Evolutionary conservation across 2,888 invertebrate genomes (phyloP).

Genomic region (Dromius quadrimaculatus): DNA sequence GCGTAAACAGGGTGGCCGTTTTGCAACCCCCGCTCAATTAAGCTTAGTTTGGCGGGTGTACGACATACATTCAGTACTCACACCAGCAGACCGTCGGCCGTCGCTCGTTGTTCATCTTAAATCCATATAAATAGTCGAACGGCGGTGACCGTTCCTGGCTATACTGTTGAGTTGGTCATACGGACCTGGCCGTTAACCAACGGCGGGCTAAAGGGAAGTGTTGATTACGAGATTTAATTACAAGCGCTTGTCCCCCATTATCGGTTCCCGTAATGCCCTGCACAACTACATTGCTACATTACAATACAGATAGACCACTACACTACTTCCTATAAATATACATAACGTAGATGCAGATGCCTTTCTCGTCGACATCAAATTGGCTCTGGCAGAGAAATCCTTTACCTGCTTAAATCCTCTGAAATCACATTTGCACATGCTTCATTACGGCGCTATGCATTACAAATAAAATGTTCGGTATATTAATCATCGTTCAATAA

Average conservation of each 20-base stretch:
- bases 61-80: conserved; percentile 13
- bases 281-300: conserved; percentile 15
- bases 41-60: conserved; percentile 61
- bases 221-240: conserved; percentile 67
- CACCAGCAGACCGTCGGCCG: conserved; percentile 56
- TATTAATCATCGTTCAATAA: conserved; percentile 35
- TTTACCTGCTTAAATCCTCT: conserved; percentile 3
- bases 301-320: not conserved
- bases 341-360: conserved; percentile 32
- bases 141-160: too few species aligned
- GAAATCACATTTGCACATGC: not conserved
- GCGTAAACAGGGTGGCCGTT: conserved; percentile 60
- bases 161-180: conserved; percentile 59
- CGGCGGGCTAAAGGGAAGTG: conserved; percentile 62
- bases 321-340: conserved; percentile 42
- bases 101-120: conserved; percentile 64
- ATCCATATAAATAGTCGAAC: conserved; percentile 65
- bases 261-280: conserved; percentile 52
- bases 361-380: conserved; percentile 14
- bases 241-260: conserved; percentile 60
- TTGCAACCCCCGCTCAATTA: conserved; percentile 63
- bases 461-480: conserved; percentile 7
- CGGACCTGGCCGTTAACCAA: conserved; percentile 55
- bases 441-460: not conserved
- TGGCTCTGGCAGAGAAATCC: conserved; percentile 3